A percentile compares a stretch with the other conserved stretches of the same genome.
These are phyloP conservation scores for Drosophila borborema DNA, from an alignment of 2,888 invertebrate species.

Conservation along the genomic window DNA sequence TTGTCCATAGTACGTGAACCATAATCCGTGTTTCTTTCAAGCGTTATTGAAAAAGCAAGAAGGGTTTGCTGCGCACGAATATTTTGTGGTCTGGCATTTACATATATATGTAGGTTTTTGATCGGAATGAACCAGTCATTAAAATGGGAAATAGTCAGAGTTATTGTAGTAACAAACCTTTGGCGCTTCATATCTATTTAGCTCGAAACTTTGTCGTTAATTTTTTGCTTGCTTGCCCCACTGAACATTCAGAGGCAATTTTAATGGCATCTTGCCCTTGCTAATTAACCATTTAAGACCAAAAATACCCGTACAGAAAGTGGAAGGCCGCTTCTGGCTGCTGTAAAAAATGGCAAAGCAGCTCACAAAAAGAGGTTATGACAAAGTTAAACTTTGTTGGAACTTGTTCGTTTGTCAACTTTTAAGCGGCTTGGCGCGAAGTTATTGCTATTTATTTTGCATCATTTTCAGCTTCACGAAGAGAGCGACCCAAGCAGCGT, in stretches of 20 bases:
- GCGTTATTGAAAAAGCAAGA: not conserved
- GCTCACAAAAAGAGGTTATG: slow-evolving; percentile 60
- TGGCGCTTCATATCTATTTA: not conserved
- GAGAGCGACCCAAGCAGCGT: slow-evolving; percentile 43
- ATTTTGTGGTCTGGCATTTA: not conserved
- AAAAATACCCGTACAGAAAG: slow-evolving; percentile 17
- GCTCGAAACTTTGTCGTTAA: not conserved
- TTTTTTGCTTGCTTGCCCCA: slow-evolving; percentile 1
- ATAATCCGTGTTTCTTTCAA: not conserved
- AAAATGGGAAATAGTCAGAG: slow-evolving; percentile 2
- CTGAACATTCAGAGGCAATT: slow-evolving; percentile 8
- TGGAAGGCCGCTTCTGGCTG: slow-evolving; percentile 1
- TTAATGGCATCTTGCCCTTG: slow-evolving; percentile 38
- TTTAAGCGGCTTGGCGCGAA: slow-evolving; percentile 76
- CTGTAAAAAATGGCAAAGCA: slow-evolving; percentile 39
- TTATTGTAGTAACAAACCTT: not conserved
- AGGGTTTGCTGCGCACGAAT: not conserved
- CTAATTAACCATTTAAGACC: slow-evolving; percentile 68
- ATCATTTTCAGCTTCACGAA: slow-evolving; percentile 67
- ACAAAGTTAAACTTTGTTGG: slow-evolving; percentile 75
- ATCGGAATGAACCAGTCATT: not conserved
- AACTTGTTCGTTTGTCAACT: slow-evolving; percentile 72
- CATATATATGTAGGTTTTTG: not conserved
- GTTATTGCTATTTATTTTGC: slow-evolving; percentile 79
- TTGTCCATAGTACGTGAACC: not conserved